Conservation (phyloP, 1,140 invertebrate genomes). For the Camponotus floridanus region DNA sequence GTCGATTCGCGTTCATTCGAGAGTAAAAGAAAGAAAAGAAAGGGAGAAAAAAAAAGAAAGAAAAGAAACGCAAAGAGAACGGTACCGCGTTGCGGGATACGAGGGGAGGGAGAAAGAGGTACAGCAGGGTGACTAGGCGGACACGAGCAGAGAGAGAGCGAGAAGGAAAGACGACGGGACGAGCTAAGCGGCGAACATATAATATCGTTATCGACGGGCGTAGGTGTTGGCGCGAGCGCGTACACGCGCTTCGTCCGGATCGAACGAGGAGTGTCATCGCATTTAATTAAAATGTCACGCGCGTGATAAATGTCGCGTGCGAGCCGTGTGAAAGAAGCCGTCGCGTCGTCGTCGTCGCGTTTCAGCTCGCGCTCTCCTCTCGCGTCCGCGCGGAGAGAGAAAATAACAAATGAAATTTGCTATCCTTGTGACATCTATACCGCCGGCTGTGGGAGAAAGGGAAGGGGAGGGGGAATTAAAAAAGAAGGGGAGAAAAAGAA, state of each 20-base stretch:
- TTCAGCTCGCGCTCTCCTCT: conserved; percentile 35
- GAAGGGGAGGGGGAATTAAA: conserved; percentile 13
- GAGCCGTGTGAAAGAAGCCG: conserved; percentile 71
- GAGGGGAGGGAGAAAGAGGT: not conserved
- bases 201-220: conserved; percentile 67
- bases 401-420: conserved; percentile 78
- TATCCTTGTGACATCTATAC: conserved; percentile 73
- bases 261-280: conserved; percentile 74
- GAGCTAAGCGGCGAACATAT: conserved; percentile 24
- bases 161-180: not conserved
- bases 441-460: not conserved
- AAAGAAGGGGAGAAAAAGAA: conserved; percentile 17
- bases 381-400: not conserved
- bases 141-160: not conserved
- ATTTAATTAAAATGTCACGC: conserved; percentile 78
- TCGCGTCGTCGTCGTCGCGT: conserved; percentile 29
- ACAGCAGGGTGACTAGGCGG: not conserved
- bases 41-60: not conserved
- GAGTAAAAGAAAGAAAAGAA: not conserved
- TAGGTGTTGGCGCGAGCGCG: conserved; percentile 43
- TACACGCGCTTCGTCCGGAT: conserved; percentile 49
- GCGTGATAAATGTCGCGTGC: conserved; percentile 77
- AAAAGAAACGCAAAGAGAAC: conserved; percentile 14
- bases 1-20: conserved; percentile 4
- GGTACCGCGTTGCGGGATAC: not conserved